Conservation (phyloP, 92 coral and sea anemone genomes). For the Epizoanthus ramosus region DNA sequence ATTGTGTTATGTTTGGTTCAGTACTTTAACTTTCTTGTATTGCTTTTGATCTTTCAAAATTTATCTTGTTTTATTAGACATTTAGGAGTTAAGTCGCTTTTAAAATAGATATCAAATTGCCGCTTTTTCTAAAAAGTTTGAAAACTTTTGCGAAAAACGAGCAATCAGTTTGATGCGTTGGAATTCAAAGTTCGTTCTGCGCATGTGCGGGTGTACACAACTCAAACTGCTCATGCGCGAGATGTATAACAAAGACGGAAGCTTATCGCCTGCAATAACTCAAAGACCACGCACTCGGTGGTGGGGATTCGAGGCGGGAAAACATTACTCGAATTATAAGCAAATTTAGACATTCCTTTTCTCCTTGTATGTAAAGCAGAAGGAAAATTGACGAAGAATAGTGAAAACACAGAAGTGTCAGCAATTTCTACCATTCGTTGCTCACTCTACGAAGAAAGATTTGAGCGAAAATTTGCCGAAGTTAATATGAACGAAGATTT, state of each 20-base stretch:
- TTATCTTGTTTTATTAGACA: neutral
- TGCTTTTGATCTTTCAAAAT: neutral
- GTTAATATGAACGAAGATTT: constrained; percentile 1
- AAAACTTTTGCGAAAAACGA: constrained; percentile 45
- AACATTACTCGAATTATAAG: neutral
- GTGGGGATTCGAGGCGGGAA: constrained; percentile 20
- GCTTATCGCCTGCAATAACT: constrained; percentile 20
- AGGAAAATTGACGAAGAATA: neutral
- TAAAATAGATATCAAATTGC: constrained; percentile 19
- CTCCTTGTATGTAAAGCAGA: neutral
- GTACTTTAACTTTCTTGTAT: neutral
- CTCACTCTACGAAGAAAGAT: neutral
- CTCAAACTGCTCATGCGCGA: constrained; percentile 33
- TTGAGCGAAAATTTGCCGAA: neutral
- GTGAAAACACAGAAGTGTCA: neutral
- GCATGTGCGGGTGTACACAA: constrained; percentile 3
- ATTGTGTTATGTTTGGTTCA: too few relatives aligned
- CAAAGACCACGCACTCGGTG: constrained; percentile 13
- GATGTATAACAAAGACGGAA: constrained; percentile 17
- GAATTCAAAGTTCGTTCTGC: constrained; percentile 7
- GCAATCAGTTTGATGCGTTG: constrained; percentile 29
- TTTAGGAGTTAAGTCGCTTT: neutral
- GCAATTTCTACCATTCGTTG: neutral
- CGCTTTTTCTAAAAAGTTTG: constrained; percentile 50
- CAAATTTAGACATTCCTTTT: neutral